These are phyloP conservation scores for Hydriomena furcata DNA, from an alignment of 2,888 invertebrate genomes.

Conservation along the genomic window DNA sequence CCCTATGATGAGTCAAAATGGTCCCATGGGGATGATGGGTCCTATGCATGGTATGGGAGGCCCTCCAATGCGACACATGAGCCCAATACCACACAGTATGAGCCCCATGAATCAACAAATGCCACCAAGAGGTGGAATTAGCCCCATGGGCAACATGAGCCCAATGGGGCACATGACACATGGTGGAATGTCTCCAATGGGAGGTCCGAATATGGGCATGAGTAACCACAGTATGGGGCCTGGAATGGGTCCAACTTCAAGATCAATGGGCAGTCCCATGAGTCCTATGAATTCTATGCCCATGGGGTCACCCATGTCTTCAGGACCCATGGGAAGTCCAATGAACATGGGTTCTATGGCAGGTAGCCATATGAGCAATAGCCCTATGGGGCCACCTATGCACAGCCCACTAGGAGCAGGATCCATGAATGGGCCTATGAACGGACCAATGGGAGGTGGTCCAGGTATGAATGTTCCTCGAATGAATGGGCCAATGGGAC, in stretches of 20 bases:
- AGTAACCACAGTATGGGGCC: slow-evolving; percentile 86
- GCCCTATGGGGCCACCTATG: slow-evolving; percentile 90
- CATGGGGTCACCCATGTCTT: slow-evolving; percentile 88
- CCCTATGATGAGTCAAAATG: slow-evolving; percentile 87
- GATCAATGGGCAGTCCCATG: slow-evolving; percentile 89
- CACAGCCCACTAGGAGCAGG: slow-evolving; percentile 86
- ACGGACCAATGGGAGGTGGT: slow-evolving; percentile 84
- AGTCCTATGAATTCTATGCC: slow-evolving; percentile 89
- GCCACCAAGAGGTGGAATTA: slow-evolving; percentile 83
- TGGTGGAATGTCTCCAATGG: slow-evolving; percentile 88
- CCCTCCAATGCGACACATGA: slow-evolving; percentile 87
- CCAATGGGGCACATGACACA: slow-evolving; percentile 85
- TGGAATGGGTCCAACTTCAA: slow-evolving; percentile 80
- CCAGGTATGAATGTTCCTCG: slow-evolving; percentile 82
- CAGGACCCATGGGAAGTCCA: slow-evolving; percentile 89
- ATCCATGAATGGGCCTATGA: slow-evolving; percentile 82
- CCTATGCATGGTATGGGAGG: slow-evolving; percentile 85
- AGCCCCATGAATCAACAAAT: slow-evolving; percentile 86
- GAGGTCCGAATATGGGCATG: slow-evolving; percentile 87
- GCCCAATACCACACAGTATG: slow-evolving; percentile 84
- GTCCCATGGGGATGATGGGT: slow-evolving; percentile 86
- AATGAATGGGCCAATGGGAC: slow-evolving; percentile 83
- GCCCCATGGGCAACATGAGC: slow-evolving; percentile 88
- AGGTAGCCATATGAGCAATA: slow-evolving; percentile 86
- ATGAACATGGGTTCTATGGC: slow-evolving; percentile 87